phyloP scores from a whole-genome alignment of 1,140 invertebrate species.

The Zophobas morio region DNA sequence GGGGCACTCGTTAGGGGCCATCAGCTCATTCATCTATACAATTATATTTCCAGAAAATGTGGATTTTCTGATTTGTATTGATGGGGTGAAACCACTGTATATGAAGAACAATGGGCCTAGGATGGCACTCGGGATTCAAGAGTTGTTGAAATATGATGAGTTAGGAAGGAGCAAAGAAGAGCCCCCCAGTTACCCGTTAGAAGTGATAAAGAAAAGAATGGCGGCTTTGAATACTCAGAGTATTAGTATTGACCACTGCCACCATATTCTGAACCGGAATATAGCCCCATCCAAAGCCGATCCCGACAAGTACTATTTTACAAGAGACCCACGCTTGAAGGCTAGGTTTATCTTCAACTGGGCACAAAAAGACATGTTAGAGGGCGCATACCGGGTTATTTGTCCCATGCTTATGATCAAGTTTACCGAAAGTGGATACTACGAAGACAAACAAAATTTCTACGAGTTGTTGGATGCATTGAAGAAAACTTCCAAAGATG shows the following conservation, averaged over 20 bases:
- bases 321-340: slow-evolving; percentile 74
- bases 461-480: slow-evolving; percentile 26
- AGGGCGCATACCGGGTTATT: slow-evolving; percentile 70
- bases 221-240: slow-evolving; percentile 69
- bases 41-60: slow-evolving; percentile 72
- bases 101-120: slow-evolving; percentile 56
- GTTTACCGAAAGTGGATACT: slow-evolving; percentile 8
- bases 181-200: slow-evolving; percentile 73
- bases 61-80: slow-evolving; percentile 74
- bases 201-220: slow-evolving; percentile 72
- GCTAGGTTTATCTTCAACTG: slow-evolving; percentile 68
- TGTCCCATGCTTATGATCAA: slow-evolving; percentile 68
- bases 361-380: slow-evolving; percentile 68
- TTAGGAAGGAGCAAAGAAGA: slow-evolving; percentile 65
- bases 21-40: slow-evolving; percentile 71
- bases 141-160: slow-evolving; percentile 68
- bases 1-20: slow-evolving; percentile 78
- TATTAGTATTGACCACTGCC: slow-evolving; percentile 70
- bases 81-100: slow-evolving; percentile 72
- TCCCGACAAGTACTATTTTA: slow-evolving; percentile 73
- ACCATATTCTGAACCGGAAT: slow-evolving; percentile 72
- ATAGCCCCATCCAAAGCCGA: slow-evolving; percentile 68
- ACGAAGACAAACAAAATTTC: slow-evolving; percentile 24
- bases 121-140: slow-evolving; percentile 63
- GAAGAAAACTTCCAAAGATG: slow-evolving; percentile 13